phyloP scores from a whole-genome alignment of 1,140 invertebrate genomes.

The Micrasema longulum region DNA sequence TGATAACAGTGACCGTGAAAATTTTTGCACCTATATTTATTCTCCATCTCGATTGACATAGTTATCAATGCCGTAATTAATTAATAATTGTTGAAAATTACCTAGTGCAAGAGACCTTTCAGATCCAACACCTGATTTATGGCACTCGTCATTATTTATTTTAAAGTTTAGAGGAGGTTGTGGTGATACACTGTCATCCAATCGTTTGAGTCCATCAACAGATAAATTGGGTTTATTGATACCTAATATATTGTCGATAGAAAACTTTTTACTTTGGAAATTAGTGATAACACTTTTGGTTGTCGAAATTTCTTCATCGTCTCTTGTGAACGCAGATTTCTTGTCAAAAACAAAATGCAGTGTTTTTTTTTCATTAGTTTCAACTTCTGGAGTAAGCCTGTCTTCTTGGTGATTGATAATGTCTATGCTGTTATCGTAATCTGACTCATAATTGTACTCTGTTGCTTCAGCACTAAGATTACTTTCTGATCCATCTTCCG shows the following conservation, averaged over 20 bases:
- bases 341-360: slow-evolving; percentile 7
- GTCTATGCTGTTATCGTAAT: slow-evolving; percentile 48
- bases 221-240: slow-evolving; percentile 34
- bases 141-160: too few species aligned
- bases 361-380: slow-evolving; percentile 5
- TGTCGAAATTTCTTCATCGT: background rate
- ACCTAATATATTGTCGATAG: slow-evolving; percentile 51
- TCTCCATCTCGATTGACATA: too few species aligned
- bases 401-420: slow-evolving; percentile 45
- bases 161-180: too few species aligned
- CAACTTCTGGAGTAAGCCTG: slow-evolving; percentile 7
- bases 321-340: background rate
- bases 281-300: slow-evolving; percentile 12
- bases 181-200: slow-evolving; percentile 14
- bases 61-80: too few species aligned
- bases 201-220: slow-evolving; percentile 10
- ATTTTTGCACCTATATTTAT: too few species aligned
- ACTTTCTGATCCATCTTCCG: slow-evolving; percentile 42
- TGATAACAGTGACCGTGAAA: too few species aligned
- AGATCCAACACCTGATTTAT: too few species aligned
- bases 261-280: slow-evolving; percentile 49
- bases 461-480: slow-evolving; percentile 15
- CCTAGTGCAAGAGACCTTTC: too few species aligned
- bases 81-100: too few species aligned
- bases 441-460: slow-evolving; percentile 46